Conservation (phyloP, 2,797 vertebrate species). For the Phataginus tetradactyla region DNA sequence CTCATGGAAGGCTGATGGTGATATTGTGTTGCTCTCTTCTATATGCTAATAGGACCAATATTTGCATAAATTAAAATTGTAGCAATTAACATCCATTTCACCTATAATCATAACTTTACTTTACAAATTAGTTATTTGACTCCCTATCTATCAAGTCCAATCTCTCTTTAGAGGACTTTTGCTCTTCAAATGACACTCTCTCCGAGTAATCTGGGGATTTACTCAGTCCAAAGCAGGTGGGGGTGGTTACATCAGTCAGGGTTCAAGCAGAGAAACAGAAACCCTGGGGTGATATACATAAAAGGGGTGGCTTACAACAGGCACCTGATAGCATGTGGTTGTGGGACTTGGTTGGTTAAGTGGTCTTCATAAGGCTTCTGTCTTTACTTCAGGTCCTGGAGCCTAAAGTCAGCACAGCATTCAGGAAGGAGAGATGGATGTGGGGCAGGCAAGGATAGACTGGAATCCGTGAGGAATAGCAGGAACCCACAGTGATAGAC, state of each 20-base stretch:
- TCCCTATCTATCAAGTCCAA: not conserved
- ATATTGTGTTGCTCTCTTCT: not conserved
- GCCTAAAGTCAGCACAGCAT: not conserved
- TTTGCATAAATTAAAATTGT: conserved; percentile 31
- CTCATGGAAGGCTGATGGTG: not conserved
- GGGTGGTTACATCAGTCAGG: not conserved
- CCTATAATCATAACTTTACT: not conserved
- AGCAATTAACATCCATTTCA: not conserved
- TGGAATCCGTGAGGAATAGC: not conserved
- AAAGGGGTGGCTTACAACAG: not conserved
- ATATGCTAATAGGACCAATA: not conserved
- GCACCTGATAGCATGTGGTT: not conserved
- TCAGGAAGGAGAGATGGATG: not conserved
- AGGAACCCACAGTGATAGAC: not conserved
- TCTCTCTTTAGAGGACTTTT: not conserved
- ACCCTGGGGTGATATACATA: not conserved
- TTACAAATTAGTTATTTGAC: not conserved
- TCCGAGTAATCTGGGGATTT: not conserved
- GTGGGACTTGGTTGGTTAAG: not conserved
- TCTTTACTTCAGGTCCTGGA: not conserved
- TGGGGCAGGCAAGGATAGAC: not conserved
- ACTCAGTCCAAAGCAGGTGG: not conserved
- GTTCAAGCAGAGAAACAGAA: not conserved
- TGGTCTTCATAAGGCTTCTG: not conserved
- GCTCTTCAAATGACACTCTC: not conserved